These are phyloP conservation scores for Anniella stebbinsi DNA, from an alignment of 2,797 vertebrate species.

Conservation along the genomic window DNA sequence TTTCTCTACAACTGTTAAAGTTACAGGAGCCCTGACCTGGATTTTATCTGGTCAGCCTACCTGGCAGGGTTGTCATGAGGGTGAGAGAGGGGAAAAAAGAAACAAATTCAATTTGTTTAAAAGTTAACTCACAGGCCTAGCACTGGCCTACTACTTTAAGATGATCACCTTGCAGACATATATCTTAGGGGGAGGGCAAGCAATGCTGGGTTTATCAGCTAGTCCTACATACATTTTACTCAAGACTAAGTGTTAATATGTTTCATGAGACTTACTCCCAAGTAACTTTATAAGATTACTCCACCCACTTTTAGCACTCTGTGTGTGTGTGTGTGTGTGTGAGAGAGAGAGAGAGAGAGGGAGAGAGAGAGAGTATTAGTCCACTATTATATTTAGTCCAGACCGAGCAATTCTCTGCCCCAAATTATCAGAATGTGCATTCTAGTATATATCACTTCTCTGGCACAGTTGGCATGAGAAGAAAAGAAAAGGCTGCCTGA, in stretches of 20 bases:
- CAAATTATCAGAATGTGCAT: slow-evolving; percentile 15
- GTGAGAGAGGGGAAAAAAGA: too few relatives aligned
- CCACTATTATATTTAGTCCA: not conserved
- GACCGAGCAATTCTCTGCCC: slow-evolving; percentile 35
- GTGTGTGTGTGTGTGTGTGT: not conserved
- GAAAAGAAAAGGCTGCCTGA: slow-evolving; percentile 47
- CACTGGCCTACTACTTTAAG: too few relatives aligned
- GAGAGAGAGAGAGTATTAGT: not conserved
- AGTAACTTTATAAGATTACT: not conserved
- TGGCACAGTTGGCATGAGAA: slow-evolving; percentile 43
- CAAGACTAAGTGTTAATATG: not conserved
- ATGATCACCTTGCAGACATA: too few relatives aligned
- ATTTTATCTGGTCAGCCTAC: too few relatives aligned
- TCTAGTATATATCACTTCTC: not conserved
- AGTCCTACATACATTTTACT: not conserved
- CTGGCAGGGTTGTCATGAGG: too few relatives aligned
- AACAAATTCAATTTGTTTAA: too few relatives aligned
- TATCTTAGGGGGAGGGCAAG: too few relatives aligned
- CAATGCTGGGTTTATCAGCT: too few relatives aligned
- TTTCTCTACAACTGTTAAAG: too few relatives aligned
- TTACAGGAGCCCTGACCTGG: too few relatives aligned
- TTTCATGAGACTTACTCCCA: not conserved
- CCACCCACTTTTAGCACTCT: not conserved
- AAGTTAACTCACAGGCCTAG: too few relatives aligned
- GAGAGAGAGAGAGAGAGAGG: not conserved